Percentiles rank a stretch among this genome's conserved stretches.
Conservation (phyloP, 2,888 invertebrate species). For the Sisyra terminalis region DNA sequence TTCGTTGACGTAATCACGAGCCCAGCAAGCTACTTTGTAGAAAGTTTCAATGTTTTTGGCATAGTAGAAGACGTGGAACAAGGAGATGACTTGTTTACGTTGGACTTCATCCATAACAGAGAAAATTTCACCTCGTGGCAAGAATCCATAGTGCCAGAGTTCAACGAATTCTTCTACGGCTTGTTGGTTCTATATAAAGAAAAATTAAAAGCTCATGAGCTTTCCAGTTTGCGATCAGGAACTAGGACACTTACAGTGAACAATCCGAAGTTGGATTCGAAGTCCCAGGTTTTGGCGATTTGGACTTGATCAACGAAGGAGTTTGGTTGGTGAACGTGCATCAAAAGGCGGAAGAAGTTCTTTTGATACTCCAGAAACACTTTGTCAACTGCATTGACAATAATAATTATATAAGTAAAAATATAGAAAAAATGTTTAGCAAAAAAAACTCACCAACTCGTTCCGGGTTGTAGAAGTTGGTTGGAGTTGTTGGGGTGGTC, state of each 20-base stretch:
- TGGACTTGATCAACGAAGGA: slow-evolving; percentile 33
- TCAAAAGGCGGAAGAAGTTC: slow-evolving; percentile 38
- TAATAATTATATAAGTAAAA: slow-evolving; percentile 17
- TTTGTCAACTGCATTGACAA: slow-evolving; percentile 30
- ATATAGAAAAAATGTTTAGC: neutral
- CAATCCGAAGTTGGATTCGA: slow-evolving; percentile 39
- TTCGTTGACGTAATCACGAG: slow-evolving; percentile 25
- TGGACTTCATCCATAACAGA: slow-evolving; percentile 20
- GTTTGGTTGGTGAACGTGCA: slow-evolving; percentile 44
- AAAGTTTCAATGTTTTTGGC: slow-evolving; percentile 26
- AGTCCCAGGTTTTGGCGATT: slow-evolving; percentile 37
- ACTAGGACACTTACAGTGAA: slow-evolving; percentile 29
- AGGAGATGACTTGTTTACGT: slow-evolving; percentile 19
- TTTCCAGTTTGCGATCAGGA: too few species aligned
- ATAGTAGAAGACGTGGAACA: slow-evolving; percentile 23
- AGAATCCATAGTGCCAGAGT: slow-evolving; percentile 18
- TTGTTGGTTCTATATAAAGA: slow-evolving; percentile 15
- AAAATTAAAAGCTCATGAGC: neutral
- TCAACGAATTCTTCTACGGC: slow-evolving; percentile 22
- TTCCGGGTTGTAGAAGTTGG: neutral
- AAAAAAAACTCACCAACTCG: slow-evolving; percentile 11
- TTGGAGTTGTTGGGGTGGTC: neutral
- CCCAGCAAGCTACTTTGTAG: slow-evolving; percentile 25
- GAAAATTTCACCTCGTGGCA: slow-evolving; percentile 22
- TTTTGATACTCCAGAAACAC: slow-evolving; percentile 36